Evolutionary conservation across 2,113 vertebrate genomes (phyloP), one percentile per base, ranked within the genome.

Genomic region (Limnothrissa miodon): DNA sequence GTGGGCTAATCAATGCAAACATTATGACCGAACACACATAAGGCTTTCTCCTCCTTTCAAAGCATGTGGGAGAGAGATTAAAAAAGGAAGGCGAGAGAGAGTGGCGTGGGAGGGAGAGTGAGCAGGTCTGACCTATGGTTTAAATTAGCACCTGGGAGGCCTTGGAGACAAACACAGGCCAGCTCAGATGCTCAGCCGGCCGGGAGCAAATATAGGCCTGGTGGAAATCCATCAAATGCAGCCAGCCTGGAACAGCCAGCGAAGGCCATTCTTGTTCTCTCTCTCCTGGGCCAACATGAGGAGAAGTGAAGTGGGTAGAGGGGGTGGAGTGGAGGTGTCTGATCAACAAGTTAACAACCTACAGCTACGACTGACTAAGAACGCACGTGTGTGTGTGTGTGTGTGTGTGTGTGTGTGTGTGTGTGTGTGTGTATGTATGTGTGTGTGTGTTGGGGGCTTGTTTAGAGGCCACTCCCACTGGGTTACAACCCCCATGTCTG

Each of bases 1-100:
- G n/a, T n/a, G n/a, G 25, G 84, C 84, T 79, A 45, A 78, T 90
- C 86, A 90, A 86, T 88, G 87, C 81, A 82, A 6, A 80, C 82
- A 82, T 90, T 89, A 88, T 89, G 83, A 80, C 29, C 42, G 6
- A 82, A 81, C 81, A 90, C 88, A 90, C 88, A 85, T 81, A 83
- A 87, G 82, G 78, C 33, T 0, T 85, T 90, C 86, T 88, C 78
- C 59, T 33, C 0, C 74, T 39, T 81, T 79, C 83, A 82, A 79
- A 79, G 46, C 78, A 23, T 66, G 48, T 17, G 45, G 45, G 46
- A 48, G 46, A 48, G 46, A 48, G 46, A 48, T 11, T 15, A 2
- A 15, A 15, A 15, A 13, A 2, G 15, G 23, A 21, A 53, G 51
- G 51, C 21, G 21, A 53, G 51, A 53, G 17, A 53, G 17, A 53